Evolutionary conservation across 2,888 invertebrate genomes (phyloP).

Genomic region (Dioctria linearis): DNA sequence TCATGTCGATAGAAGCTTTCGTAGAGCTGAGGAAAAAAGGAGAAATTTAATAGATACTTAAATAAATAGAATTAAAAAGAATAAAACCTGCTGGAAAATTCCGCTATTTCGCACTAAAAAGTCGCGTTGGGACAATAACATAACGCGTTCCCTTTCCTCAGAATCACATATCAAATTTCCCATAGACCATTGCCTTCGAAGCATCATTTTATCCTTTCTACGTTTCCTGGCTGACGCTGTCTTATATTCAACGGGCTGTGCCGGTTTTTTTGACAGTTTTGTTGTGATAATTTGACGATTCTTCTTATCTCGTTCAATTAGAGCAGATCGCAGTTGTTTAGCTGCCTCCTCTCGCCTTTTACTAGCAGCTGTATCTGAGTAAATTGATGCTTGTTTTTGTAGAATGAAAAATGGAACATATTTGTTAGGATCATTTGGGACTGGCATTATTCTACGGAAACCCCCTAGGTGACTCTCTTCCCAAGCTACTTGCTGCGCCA

Average conservation of each 20-base stretch:
- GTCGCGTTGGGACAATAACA: constrained; percentile 78
- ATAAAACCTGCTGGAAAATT: constrained; percentile 73
- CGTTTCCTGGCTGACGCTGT: constrained; percentile 1
- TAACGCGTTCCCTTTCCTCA: constrained; percentile 81
- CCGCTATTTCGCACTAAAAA: constrained; percentile 80
- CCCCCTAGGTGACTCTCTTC: constrained; percentile 84
- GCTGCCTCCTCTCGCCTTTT: constrained; percentile 84
- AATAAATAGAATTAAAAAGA: background rate
- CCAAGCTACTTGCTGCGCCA: constrained; percentile 78
- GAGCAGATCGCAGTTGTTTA: constrained; percentile 78
- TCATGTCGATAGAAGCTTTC: constrained; percentile 63
- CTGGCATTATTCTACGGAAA: constrained; percentile 80
- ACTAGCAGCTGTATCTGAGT: constrained; percentile 83
- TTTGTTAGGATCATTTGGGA: constrained; percentile 71
- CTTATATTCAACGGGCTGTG: constrained; percentile 63
- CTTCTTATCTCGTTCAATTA: constrained; percentile 56
- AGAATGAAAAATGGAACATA: constrained; percentile 80
- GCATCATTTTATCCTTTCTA: constrained; percentile 66
- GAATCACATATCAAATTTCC: constrained; percentile 70
- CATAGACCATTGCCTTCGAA: constrained; percentile 76
- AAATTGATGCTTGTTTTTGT: constrained; percentile 78
- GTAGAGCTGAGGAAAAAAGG: constrained; percentile 63
- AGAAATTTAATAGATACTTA: background rate
- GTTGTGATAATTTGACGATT: constrained; percentile 58
- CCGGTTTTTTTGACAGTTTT: constrained; percentile 53